phyloP scores from a whole-genome alignment of 2,888 invertebrate species.

The Cheilosia pagana region DNA sequence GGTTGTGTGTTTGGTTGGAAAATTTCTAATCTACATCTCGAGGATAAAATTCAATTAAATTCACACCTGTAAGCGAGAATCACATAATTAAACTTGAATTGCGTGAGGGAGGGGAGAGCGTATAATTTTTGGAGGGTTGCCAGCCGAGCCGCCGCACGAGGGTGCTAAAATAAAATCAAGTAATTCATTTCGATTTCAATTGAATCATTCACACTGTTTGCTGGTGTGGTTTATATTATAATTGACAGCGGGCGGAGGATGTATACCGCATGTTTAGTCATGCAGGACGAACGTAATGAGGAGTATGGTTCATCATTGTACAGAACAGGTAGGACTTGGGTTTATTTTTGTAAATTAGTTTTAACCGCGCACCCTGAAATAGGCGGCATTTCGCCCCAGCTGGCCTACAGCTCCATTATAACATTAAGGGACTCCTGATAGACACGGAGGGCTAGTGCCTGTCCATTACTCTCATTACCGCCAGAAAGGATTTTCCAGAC shows the following conservation, averaged over 20 bases:
- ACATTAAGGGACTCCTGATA: no score
- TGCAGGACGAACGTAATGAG: no score
- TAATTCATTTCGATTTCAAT: constrained; percentile 32
- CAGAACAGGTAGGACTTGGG: no score
- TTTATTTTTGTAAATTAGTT: neutral
- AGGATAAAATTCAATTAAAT: constrained; percentile 72
- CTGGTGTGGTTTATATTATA: constrained; percentile 13
- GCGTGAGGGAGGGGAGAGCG: constrained; percentile 20
- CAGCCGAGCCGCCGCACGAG: neutral
- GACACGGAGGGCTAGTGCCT: no score
- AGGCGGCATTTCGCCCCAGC: no score
- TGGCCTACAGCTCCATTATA: no score
- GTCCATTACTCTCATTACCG: no score
- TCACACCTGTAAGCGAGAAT: constrained; percentile 72
- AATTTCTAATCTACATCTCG: constrained; percentile 70
- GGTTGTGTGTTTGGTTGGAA: constrained; percentile 58
- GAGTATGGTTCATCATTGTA: no score
- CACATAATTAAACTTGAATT: constrained; percentile 73
- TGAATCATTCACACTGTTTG: constrained; percentile 30
- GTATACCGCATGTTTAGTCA: no score
- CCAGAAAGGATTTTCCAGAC: no score
- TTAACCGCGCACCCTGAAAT: neutral
- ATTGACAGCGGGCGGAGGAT: no score
- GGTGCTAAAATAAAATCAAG: constrained; percentile 33
- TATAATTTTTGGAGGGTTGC: constrained; percentile 38